A percentile compares a stretch with the other conserved stretches of the same genome.
These are phyloP conservation scores for Pteronura brasiliensis DNA, from an alignment of 2,113 vertebrate species.

Conservation along the genomic window DNA sequence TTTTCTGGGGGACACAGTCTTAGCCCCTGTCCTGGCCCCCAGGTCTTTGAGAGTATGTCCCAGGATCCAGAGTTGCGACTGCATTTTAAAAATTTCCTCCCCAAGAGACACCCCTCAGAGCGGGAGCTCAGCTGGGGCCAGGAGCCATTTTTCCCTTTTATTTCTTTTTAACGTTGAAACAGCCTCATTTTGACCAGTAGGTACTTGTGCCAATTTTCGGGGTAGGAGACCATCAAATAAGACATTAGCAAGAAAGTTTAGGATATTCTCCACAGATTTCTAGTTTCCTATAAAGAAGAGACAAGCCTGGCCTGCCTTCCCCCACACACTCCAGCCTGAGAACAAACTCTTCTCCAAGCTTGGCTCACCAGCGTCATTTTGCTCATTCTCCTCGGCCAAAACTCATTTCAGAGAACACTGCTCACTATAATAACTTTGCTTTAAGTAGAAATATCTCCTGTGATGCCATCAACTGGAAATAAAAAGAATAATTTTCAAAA, in stretches of 20 bases:
- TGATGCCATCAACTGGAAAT: conserved; percentile 62
- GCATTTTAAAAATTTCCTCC: neutral
- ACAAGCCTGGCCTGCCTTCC: neutral
- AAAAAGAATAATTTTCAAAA: conserved; percentile 61
- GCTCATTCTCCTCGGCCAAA: conserved; percentile 32
- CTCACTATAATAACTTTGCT: neutral
- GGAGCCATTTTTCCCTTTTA: neutral
- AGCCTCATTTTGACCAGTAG: neutral
- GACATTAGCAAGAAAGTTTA: neutral
- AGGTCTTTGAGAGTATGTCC: neutral
- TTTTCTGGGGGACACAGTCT: neutral
- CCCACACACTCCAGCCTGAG: neutral
- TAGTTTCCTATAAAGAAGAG: conserved; percentile 31
- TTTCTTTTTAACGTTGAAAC: neutral
- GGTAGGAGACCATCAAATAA: neutral
- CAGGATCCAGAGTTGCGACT: neutral
- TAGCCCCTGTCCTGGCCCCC: accelerated
- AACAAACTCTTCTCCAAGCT: neutral
- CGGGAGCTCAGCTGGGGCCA: neutral
- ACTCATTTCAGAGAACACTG: conserved; percentile 53
- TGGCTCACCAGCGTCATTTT: neutral
- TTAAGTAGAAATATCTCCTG: conserved; percentile 55
- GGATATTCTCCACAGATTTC: neutral
- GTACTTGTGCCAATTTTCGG: neutral
- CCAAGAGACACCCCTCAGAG: neutral